Conservation (phyloP, 2,888 invertebrate species). For the Cyaniris semiargus region DNA sequence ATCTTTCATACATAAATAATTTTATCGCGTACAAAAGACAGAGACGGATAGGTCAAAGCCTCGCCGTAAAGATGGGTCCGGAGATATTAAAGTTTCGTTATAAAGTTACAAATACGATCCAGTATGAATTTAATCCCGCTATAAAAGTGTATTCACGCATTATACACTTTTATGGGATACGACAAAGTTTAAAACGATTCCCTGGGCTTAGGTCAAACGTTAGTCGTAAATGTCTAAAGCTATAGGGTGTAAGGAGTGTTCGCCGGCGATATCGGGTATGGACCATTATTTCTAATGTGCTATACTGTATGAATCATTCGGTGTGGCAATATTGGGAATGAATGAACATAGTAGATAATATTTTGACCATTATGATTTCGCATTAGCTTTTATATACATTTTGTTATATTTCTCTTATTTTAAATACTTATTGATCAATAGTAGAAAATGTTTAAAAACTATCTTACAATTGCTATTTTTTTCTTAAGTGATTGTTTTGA, state of each 20-base stretch:
- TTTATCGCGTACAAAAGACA: neutral
- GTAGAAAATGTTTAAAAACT: neutral
- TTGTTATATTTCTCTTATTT: no score
- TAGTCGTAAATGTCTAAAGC: conserved; percentile 41
- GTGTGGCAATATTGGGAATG: conserved; percentile 18
- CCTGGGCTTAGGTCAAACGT: conserved; percentile 42
- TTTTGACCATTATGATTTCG: neutral
- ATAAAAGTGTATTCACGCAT: conserved; percentile 37
- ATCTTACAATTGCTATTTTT: neutral
- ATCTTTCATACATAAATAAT: neutral
- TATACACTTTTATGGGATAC: conserved; percentile 42
- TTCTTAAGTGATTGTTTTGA: no score
- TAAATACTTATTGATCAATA: neutral
- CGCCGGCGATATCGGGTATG: conserved; percentile 31
- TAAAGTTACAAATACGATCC: conserved; percentile 11
- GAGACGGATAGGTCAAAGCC: conserved; percentile 1
- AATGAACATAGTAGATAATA: conserved; percentile 4
- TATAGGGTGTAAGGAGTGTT: conserved; percentile 38
- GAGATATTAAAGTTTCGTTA: conserved; percentile 13
- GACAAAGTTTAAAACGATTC: conserved; percentile 42
- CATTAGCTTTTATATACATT: no score
- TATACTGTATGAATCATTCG: conserved; percentile 24
- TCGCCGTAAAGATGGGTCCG: neutral
- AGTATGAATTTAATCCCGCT: conserved; percentile 23
- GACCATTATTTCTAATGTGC: conserved; percentile 26